phyloP scores from a whole-genome alignment of 2,797 vertebrate genomes.

The Hemibagrus guttatus region DNA sequence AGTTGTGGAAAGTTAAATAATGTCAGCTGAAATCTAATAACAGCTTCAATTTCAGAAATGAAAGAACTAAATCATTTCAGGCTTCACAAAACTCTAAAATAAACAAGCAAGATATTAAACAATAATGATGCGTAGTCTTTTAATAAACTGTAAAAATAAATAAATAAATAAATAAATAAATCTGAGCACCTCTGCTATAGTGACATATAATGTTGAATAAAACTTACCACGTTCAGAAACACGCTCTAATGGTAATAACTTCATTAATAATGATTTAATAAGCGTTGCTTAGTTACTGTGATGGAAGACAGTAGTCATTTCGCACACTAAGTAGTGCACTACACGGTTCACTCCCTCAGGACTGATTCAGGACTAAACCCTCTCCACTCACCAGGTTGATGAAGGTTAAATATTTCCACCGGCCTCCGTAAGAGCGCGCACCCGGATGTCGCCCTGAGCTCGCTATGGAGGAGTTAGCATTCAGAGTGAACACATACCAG shows the following conservation, averaged over 20 bases:
- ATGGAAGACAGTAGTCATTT: no score
- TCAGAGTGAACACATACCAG: conserved; percentile 65
- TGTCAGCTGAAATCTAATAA: background rate
- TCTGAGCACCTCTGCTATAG: background rate
- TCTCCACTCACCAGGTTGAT: conserved; percentile 69
- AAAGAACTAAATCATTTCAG: no score
- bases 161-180: no score
- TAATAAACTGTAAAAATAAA: background rate
- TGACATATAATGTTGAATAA: background rate
- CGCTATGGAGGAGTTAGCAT: conserved; percentile 53
- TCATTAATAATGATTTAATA: background rate
- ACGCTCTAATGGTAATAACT: background rate
- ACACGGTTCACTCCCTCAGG: background rate
- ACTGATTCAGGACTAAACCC: background rate
- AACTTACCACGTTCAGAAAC: background rate
- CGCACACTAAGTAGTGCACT: background rate
- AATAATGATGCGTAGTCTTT: background rate
- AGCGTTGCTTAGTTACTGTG: background rate
- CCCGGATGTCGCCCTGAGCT: conserved; percentile 54
- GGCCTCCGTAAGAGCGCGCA: conserved; percentile 63
- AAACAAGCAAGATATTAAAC: background rate
- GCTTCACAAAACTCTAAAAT: background rate
- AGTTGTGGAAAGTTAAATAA: background rate
- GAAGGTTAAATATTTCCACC: conserved; percentile 77
- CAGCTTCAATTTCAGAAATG: background rate